Conservation (phyloP, 1,140 invertebrate species). For the Bombus balteatus region DNA sequence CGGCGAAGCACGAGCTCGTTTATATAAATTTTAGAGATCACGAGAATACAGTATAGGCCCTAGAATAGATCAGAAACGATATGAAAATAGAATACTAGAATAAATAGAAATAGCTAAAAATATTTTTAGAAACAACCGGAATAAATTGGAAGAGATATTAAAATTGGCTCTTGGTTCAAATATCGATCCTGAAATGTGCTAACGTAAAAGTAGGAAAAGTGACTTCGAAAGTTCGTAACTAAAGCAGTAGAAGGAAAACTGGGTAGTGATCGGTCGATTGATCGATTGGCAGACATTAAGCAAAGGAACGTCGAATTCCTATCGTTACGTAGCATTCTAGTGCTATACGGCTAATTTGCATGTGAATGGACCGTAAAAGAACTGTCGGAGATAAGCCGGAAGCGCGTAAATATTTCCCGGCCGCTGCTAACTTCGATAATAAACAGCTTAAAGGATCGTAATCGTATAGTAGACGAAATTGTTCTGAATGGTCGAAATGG, state of each 20-base stretch:
- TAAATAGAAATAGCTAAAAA: too few species aligned
- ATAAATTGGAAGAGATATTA: too few species aligned
- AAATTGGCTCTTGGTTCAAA: too few species aligned
- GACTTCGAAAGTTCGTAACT: not conserved
- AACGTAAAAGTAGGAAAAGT: not conserved
- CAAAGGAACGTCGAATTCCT: too few species aligned
- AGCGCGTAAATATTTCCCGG: constrained; percentile 13
- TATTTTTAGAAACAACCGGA: too few species aligned
- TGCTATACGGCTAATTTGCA: constrained; percentile 6
- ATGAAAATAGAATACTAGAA: too few species aligned
- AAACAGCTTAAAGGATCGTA: constrained; percentile 35
- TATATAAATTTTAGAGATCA: too few species aligned
- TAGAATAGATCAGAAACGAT: too few species aligned
- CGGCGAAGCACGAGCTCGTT: too few species aligned
- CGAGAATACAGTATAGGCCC: too few species aligned
- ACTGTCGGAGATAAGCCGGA: not conserved
- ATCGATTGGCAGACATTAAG: not conserved
- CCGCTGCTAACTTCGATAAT: constrained; percentile 13
- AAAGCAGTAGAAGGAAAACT: not conserved
- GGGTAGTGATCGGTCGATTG: not conserved
- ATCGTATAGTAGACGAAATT: constrained; percentile 12
- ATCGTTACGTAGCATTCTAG: not conserved
- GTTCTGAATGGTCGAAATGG: constrained; percentile 14
- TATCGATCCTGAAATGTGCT: too few species aligned
- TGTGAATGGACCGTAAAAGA: constrained; percentile 25